phyloP scores from a whole-genome alignment of 2,888 invertebrate species.

The Eristalinus sepulchralis region DNA sequence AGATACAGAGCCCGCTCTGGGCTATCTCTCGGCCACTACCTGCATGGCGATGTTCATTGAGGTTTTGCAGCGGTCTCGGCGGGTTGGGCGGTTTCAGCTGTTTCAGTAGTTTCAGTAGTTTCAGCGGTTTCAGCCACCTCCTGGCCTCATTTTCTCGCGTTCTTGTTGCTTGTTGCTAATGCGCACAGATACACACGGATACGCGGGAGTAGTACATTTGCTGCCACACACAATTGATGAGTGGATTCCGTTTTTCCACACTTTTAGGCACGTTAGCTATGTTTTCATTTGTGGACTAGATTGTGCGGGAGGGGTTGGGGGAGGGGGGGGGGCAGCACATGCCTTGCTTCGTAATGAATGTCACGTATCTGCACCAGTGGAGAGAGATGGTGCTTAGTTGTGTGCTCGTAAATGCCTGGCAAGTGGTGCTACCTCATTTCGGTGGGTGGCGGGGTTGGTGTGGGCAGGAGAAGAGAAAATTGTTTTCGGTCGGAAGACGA shows the following conservation, averaged over 20 bases:
- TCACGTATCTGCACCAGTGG: slow-evolving; percentile 46
- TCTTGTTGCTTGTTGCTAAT: slow-evolving; percentile 8
- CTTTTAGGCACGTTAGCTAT: slow-evolving; percentile 62
- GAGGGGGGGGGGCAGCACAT: slow-evolving; percentile 41
- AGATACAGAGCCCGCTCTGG: slow-evolving; percentile 20
- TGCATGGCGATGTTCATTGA: background rate
- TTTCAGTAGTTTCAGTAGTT: slow-evolving; percentile 9
- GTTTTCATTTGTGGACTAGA: background rate
- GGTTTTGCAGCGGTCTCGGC: background rate
- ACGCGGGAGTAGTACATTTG: background rate
- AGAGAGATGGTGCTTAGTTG: slow-evolving; percentile 32
- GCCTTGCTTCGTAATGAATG: slow-evolving; percentile 63
- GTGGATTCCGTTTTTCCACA: slow-evolving; percentile 56
- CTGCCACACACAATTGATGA: slow-evolving; percentile 47
- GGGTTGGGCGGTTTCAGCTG: background rate
- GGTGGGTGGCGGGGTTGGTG: no score
- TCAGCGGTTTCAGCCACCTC: slow-evolving; percentile 35
- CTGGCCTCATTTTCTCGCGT: slow-evolving; percentile 43
- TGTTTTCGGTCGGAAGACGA: background rate
- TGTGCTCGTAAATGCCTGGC: slow-evolving; percentile 16
- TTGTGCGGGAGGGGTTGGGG: background rate
- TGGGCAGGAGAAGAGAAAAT: background rate
- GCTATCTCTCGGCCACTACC: slow-evolving; percentile 45
- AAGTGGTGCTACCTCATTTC: slow-evolving; percentile 13
- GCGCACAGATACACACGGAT: slow-evolving; percentile 50